A percentile compares a stretch with the other conserved stretches of the same genome.
Evolutionary conservation across 2,113 vertebrate genomes (phyloP).

Genomic region (Rhineura floridana): DNA sequence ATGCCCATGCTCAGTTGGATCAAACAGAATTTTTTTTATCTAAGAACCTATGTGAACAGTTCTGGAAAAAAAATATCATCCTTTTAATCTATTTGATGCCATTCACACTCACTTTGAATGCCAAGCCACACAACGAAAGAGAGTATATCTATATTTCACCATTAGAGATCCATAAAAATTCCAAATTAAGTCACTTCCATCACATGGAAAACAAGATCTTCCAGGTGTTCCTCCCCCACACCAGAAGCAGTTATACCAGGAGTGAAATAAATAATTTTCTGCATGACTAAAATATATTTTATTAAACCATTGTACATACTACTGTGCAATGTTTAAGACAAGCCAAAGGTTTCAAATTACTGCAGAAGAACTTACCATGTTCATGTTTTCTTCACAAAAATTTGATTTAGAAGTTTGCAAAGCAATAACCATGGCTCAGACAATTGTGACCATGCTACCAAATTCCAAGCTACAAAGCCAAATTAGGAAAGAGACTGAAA

Average conservation of each 20-base stretch:
- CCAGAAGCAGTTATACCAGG: not conserved
- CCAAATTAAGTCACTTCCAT: not conserved
- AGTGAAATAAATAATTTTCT: not conserved
- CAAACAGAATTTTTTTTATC: constrained; percentile 23
- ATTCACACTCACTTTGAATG: constrained; percentile 42
- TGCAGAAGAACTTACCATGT: not conserved
- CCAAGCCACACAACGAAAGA: constrained; percentile 36
- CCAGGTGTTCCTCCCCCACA: not conserved
- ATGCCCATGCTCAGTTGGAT: not conserved
- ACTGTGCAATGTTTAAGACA: not conserved
- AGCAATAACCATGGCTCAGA: not conserved
- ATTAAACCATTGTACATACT: not conserved
- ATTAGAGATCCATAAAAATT: constrained; percentile 11
- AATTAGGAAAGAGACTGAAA: no score
- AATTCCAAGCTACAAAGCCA: not conserved
- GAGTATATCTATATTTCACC: constrained; percentile 14
- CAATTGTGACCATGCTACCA: not conserved
- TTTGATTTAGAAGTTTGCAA: not conserved
- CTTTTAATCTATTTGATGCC: constrained; percentile 53
- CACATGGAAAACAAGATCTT: not conserved
- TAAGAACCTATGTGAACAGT: not conserved
- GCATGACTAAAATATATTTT: not conserved
- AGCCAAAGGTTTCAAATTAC: not conserved
- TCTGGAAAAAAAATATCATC: constrained; percentile 46
- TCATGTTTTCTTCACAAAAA: not conserved